Conservation (phyloP, 1,140 invertebrate genomes). For the Drosophila obscura region DNA sequence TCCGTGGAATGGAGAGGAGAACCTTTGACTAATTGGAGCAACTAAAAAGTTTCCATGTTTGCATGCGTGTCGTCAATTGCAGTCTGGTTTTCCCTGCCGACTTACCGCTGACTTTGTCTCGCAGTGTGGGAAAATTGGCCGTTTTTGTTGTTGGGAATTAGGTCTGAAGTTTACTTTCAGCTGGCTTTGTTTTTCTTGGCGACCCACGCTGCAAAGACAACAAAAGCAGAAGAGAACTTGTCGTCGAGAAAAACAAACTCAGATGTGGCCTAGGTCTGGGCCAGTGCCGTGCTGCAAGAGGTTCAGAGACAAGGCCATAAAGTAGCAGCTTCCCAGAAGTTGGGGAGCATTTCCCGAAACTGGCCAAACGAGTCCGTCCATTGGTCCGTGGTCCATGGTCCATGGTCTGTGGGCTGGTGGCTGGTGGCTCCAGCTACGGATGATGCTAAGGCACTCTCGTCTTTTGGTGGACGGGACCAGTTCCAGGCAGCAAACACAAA, state of each 20-base stretch:
- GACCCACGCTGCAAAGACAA: conserved; percentile 46
- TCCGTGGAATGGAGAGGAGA: conserved; percentile 17
- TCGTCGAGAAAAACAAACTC: conserved; percentile 33
- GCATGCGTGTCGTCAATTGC: conserved; percentile 57
- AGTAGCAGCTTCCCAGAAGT: conserved; percentile 19
- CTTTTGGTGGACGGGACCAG: conserved; percentile 50
- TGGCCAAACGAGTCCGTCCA: conserved; percentile 52
- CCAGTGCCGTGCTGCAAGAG: conserved; percentile 13
- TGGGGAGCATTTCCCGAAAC: conserved; percentile 54
- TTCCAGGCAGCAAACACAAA: conserved; percentile 57
- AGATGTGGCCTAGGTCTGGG: conserved; percentile 9
- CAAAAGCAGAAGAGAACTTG: conserved; percentile 31
- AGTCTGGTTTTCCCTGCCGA: conserved; percentile 12
- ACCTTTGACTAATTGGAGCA: conserved; percentile 51
- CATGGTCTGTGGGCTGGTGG: too few relatives aligned
- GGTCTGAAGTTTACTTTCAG: conserved; percentile 77
- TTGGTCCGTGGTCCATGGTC: too few relatives aligned
- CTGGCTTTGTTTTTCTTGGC: conserved; percentile 53
- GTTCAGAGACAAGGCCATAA: conserved; percentile 63
- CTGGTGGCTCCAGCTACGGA: too few relatives aligned
- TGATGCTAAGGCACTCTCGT: neutral
- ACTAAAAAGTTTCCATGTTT: conserved; percentile 60
- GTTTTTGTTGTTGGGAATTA: conserved; percentile 73
- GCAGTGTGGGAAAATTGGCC: conserved; percentile 66
- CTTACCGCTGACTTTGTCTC: neutral